A percentile compares a stretch with the other conserved stretches of the same genome.
These are phyloP conservation scores for Leistus spinibarbis DNA, from an alignment of 2,888 invertebrate species.

Conservation along the genomic window DNA sequence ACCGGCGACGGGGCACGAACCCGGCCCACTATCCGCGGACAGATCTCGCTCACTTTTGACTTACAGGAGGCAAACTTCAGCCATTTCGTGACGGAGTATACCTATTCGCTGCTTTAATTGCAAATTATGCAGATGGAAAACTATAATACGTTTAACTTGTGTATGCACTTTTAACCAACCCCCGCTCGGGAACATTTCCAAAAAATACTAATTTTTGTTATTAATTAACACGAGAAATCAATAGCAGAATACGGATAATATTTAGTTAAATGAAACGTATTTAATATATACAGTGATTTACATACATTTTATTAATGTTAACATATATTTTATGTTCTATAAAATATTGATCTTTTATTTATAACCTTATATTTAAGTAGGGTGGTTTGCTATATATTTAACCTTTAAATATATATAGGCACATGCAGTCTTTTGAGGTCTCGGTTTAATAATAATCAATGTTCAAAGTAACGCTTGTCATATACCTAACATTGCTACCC, in stretches of 20 bases:
- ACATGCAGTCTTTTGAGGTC: background rate
- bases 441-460: background rate
- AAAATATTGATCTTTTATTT: background rate
- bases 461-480: too few species aligned
- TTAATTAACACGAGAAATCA: background rate
- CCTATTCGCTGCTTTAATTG: conserved; percentile 19
- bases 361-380: background rate
- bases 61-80: conserved; percentile 43
- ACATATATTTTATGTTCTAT: background rate
- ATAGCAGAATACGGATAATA: too few species aligned
- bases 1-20: conserved; percentile 56
- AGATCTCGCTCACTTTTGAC: conserved; percentile 47
- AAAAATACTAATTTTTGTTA: background rate
- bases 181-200: background rate
- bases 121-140: conserved; percentile 18
- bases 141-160: background rate
- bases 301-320: background rate
- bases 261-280: background rate
- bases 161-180: background rate
- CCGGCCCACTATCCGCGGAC: conserved; percentile 43
- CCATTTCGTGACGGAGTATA: background rate
- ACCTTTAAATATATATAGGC: background rate
- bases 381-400: background rate
- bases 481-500: too few species aligned
- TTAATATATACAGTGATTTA: too few species aligned